Base-by-base conservation (phyloP, 1,140 invertebrate species). In the Drosophila tropicalis region DNA sequence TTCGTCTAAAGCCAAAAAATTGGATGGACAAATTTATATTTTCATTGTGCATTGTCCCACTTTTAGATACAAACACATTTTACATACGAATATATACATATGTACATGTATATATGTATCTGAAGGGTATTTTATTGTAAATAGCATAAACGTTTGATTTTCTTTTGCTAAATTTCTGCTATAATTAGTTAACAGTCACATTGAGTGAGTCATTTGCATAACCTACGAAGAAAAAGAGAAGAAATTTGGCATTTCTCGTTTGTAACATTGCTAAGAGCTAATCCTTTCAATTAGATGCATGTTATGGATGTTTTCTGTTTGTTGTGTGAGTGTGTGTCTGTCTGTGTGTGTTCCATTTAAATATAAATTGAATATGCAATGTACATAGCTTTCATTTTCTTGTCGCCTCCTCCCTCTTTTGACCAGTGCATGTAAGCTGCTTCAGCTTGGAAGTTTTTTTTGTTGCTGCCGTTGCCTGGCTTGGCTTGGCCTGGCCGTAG, bases 341-440 rank as follows among this genome's bases (percentile, higher is more conserved):
- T 25, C 22, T 74, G 60, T 62, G 55, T 75, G 58, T 60, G 40
- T 47, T 73, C 15, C 73, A 69, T 76, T 64, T 64, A 76, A 76
- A 76, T 76, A 76, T 70, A 76, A 76, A 76, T 76, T 76, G 73
- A 76, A 70, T 76, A 76, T 76, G 41, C 72, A 70, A 61, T 10
- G 58, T 36, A 41, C 72, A 67, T 55, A 56, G 57, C 44, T 19
- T 47, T 47, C 44, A 34, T 54, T 67, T 76, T 62, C 60, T 36
- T 34, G 13, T 47, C 15, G 36, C n/a, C 29, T 13, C 47, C 36
- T 34, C 34, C 22, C 61, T 61, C 67, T 84, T 87, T 82, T 63
- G 76, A 55, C 44, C 83, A 79, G 79, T 86, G 79, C 79, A 86
- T 76, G 74, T 81, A 84, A 85, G 77, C 78, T 67, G 77, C 78